A percentile compares a stretch with the other conserved stretches of the same genome.
These are phyloP conservation scores for Intellagama lesueurii DNA, from an alignment of 2,797 vertebrate species.

Conservation along the genomic window DNA sequence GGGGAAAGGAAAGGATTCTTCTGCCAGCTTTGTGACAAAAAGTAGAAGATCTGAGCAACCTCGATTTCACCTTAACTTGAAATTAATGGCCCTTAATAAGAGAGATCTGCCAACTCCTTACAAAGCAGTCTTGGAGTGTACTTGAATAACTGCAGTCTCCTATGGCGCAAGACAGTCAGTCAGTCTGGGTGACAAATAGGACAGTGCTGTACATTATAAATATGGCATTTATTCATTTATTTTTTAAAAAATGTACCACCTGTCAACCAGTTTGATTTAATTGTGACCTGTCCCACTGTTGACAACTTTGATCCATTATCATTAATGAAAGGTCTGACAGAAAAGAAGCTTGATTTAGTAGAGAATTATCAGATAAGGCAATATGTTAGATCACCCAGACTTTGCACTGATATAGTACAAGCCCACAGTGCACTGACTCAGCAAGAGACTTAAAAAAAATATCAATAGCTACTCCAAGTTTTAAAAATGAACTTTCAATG, in stretches of 20 bases:
- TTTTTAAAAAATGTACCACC: conserved; percentile 15
- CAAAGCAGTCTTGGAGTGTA: not conserved
- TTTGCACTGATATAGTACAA: conserved; percentile 29
- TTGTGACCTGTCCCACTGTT: not conserved
- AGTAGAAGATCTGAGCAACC: not conserved
- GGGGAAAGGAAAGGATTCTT: not conserved
- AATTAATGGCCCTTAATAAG: not conserved
- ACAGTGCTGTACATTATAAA: conserved; percentile 3
- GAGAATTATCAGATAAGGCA: conserved; percentile 47
- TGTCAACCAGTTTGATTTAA: conserved; percentile 38
- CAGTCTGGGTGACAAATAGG: conserved; percentile 12
- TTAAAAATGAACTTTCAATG: not conserved
- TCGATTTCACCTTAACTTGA: not conserved
- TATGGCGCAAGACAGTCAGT: conserved; percentile 4
- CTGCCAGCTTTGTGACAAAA: not conserved
- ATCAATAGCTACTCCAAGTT: conserved; percentile 16
- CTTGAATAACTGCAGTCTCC: not conserved
- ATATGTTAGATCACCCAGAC: conserved; percentile 17
- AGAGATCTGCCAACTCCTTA: not conserved
- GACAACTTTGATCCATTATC: conserved; percentile 45
- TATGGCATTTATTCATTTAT: conserved; percentile 1
- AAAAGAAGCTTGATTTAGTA: conserved; percentile 32
- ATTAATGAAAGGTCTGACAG: conserved; percentile 49
- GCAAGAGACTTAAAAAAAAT: conserved; percentile 5
- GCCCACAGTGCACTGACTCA: conserved; percentile 47